phyloP scores from a whole-genome alignment of 2,113 vertebrate species.

The Plotosus lineatus region DNA sequence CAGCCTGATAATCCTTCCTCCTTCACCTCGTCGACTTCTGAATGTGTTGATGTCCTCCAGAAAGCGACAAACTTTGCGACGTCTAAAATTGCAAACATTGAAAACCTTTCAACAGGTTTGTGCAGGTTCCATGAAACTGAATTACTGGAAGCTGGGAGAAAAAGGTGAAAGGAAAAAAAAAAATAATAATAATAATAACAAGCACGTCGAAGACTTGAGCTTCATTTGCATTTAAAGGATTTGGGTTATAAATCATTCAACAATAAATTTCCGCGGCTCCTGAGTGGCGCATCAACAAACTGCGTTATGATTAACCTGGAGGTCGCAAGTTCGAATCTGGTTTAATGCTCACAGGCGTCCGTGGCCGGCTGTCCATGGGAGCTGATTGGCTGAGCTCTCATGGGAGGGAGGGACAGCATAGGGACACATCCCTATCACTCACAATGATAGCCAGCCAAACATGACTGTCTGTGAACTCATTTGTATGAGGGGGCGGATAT shows the following conservation, averaged over 20 bases:
- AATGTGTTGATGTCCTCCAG: neutral
- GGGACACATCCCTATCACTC: no score
- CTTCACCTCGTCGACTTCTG: neutral
- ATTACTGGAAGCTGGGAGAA: neutral
- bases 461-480: no score
- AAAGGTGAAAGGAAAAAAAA: neutral
- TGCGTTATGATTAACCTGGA: no score
- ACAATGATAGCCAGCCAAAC: no score
- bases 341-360: no score
- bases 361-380: no score
- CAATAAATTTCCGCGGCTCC: neutral
- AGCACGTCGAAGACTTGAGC: neutral
- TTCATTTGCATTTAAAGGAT: slow-evolving; percentile 24
- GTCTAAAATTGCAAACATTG: neutral
- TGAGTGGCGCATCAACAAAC: neutral
- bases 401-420: no score
- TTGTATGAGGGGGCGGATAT: no score
- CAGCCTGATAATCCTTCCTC: neutral
- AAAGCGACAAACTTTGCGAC: neutral
- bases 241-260: neutral
- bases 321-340: no score
- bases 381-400: no score
- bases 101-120: neutral
- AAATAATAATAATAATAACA: no score
- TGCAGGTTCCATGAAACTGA: neutral